A percentile compares a stretch with the other conserved stretches of the same genome.
Conservation (phyloP, 2,113 vertebrate genomes). For the human region DNA sequence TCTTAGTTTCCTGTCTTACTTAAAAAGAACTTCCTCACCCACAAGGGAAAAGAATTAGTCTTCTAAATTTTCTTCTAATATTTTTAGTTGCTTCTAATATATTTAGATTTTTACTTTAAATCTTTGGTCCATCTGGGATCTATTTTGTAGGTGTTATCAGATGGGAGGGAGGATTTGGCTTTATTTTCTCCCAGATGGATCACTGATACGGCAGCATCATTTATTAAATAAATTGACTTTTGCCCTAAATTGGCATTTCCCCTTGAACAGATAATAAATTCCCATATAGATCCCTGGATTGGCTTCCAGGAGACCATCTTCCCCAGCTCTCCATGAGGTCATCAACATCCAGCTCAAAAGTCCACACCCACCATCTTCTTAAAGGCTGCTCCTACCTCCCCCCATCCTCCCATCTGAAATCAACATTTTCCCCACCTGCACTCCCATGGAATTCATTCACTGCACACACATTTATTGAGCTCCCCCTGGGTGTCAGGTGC, state of each 20-base stretch:
- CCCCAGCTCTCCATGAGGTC: background rate
- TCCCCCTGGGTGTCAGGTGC: background rate
- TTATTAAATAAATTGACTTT: background rate
- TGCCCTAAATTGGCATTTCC: background rate
- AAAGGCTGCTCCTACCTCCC: background rate
- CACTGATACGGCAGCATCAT: background rate
- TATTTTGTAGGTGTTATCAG: background rate
- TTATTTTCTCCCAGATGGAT: constrained; percentile 6
- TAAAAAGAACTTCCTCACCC: background rate
- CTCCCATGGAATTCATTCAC: background rate
- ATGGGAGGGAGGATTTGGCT: background rate
- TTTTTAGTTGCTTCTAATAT: constrained; percentile 19
- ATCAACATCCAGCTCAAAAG: background rate
- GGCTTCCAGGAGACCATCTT: background rate
- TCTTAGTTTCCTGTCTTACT: background rate
- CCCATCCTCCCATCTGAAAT: background rate
- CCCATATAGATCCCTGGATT: background rate
- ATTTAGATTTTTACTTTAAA: background rate
- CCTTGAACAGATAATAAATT: background rate
- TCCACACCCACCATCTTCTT: background rate
- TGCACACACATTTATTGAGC: background rate
- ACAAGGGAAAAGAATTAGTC: background rate
- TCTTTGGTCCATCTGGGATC: background rate
- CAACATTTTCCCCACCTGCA: background rate
- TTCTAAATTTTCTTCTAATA: constrained; percentile 26